Base-by-base conservation (phyloP, 2,888 invertebrate genomes). In the Chelonus formosanus region DNA sequence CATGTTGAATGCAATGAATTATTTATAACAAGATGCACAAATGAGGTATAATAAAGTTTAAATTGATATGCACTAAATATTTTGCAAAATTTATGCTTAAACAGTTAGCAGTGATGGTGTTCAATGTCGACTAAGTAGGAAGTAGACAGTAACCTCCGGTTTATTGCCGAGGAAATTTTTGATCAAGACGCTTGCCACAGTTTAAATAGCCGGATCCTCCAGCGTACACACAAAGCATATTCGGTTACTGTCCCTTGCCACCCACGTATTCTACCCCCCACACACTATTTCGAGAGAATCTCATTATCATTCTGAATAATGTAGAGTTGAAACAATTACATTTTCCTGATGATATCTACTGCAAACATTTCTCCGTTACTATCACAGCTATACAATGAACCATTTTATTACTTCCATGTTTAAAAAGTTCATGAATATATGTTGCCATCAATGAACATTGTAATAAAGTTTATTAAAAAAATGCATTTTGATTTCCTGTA, bases 81-180 rank as follows among this genome's bases (percentile, higher is more conserved):
- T 32, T 52, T 52, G 52, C 57, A 40, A 32, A 40, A 20, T 32
- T 57, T 45, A 48, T 47, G 8, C 47, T 34, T 47, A 47, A 47
- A 53, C 10, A 40, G 8, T 53, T 45, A 50, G 57, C 56, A 44
- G 55, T 34, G 59, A 45, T 58, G 40, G 55, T 63, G 67, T 68
- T 60, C 55, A 61, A 45, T 59, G 58, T 62, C 72, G 68, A 73
- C 78, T 78, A 80, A 81, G 76, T 76, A 80, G 81, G 79, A 81
- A 81, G 77, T 76, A 75, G 74, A 75, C 73, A 71, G 63, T 70
- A 76, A 75, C 71, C 71, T 74, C 70, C 64, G 67, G 73, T 75
- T 76, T 74, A 77, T 76, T 74, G 74, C 70, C 71, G 74, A 74
- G 76, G 72, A 78, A 74, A 75, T 72, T 77, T 76, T 78, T 78